Evolutionary conservation across 2,797 vertebrate species (phyloP).

Genomic region (Intellagama lesueurii): DNA sequence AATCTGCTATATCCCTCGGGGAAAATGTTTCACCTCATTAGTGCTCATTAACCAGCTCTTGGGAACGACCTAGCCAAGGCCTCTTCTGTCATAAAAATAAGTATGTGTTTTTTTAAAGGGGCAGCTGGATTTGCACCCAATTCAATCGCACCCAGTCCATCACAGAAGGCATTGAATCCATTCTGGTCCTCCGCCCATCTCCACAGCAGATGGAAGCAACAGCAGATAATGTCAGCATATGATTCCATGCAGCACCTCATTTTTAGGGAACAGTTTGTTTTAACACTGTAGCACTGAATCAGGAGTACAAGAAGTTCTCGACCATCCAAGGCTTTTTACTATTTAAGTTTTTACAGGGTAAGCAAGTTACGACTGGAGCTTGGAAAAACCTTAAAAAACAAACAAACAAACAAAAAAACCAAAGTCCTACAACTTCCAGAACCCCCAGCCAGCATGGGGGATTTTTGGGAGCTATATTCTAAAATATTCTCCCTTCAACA

Average conservation of each 20-base stretch:
- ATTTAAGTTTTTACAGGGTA: not conserved
- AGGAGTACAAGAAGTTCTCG: not conserved
- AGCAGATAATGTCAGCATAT: not conserved
- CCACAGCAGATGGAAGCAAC: not conserved
- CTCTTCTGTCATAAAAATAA: not conserved
- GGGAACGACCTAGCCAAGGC: not conserved
- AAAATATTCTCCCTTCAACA: not conserved
- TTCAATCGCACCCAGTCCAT: not conserved
- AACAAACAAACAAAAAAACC: too few relatives aligned
- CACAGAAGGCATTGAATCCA: not conserved
- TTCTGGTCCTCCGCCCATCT: not conserved
- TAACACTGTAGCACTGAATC: not conserved
- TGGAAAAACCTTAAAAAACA: too few relatives aligned
- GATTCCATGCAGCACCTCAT: not conserved
- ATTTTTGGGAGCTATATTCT: too few relatives aligned
- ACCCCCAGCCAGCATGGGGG: too few relatives aligned
- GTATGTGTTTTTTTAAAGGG: not conserved
- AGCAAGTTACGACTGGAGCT: not conserved
- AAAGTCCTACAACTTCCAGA: too few relatives aligned
- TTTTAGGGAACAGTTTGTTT: not conserved
- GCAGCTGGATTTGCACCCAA: not conserved
- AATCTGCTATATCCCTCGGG: slow-evolving; percentile 13
- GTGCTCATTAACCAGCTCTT: not conserved
- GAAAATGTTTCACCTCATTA: not conserved
- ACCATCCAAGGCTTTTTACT: not conserved